These are phyloP conservation scores for Tachina grossa DNA, from an alignment of 2,888 invertebrate species.

Conservation along the genomic window DNA sequence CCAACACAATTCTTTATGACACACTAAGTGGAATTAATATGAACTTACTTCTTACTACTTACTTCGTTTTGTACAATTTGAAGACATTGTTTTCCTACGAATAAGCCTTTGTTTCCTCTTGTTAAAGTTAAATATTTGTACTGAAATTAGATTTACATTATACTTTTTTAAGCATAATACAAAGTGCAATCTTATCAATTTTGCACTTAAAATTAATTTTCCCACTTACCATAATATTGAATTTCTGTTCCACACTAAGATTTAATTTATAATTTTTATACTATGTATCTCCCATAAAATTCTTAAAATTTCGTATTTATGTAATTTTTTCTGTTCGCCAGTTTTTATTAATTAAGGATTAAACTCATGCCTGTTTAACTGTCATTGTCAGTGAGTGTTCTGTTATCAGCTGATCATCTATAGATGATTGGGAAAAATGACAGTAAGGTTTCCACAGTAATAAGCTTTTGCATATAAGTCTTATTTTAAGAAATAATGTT, in stretches of 20 bases:
- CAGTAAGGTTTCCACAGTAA: slow-evolving; percentile 34
- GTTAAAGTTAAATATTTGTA: slow-evolving; percentile 77
- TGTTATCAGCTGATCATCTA: slow-evolving; percentile 34
- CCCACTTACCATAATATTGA: slow-evolving; percentile 77
- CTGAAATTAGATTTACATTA: slow-evolving; percentile 72
- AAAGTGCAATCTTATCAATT: neutral
- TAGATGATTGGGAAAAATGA: slow-evolving; percentile 46
- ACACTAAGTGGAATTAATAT: neutral
- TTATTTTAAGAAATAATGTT: neutral
- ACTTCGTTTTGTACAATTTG: slow-evolving; percentile 78
- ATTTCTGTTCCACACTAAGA: slow-evolving; percentile 64
- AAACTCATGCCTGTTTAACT: slow-evolving; percentile 74
- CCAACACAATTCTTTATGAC: too few relatives aligned
- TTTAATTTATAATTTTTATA: slow-evolving; percentile 71
- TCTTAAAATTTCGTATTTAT: slow-evolving; percentile 76
- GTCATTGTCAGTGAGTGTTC: slow-evolving; percentile 63
- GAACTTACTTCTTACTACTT: slow-evolving; percentile 48
- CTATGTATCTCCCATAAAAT: slow-evolving; percentile 66
- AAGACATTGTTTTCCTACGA: slow-evolving; percentile 74
- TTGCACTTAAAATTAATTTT: slow-evolving; percentile 20
- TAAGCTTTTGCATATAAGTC: slow-evolving; percentile 16
- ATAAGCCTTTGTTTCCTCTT: slow-evolving; percentile 73
- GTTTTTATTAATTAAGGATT: slow-evolving; percentile 31
- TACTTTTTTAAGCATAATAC: neutral
- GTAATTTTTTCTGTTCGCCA: slow-evolving; percentile 76